These are phyloP conservation scores for Picus viridis DNA, from an alignment of 2,797 vertebrate species.

Conservation along the genomic window DNA sequence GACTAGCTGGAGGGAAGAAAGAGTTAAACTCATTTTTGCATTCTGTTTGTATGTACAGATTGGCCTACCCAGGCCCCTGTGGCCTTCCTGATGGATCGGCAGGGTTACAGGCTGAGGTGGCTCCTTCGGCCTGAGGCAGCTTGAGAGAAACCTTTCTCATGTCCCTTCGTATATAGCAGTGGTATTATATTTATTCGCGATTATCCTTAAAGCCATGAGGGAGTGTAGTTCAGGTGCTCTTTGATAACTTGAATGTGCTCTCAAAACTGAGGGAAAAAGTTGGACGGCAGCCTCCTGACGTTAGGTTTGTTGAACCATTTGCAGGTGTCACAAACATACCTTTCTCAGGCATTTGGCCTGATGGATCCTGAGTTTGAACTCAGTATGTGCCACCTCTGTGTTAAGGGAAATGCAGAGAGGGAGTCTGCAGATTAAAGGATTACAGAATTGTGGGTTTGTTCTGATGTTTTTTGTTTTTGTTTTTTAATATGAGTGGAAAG, in stretches of 20 bases:
- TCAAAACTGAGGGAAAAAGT: neutral
- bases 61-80: neutral
- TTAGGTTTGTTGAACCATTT: neutral
- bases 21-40: neutral
- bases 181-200: neutral
- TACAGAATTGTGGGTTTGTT: neutral
- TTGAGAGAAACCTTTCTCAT: accelerated
- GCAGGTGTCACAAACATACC: no score
- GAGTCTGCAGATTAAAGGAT: neutral
- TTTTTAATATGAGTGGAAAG: neutral
- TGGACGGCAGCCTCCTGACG: neutral
- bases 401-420: neutral
- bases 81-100: neutral
- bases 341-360: accelerated
- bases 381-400: accelerated
- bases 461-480: neutral
- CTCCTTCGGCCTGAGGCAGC: accelerated
- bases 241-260: accelerated
- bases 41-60: accelerated
- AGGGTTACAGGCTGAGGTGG: neutral
- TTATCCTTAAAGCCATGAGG: accelerated
- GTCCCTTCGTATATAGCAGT: accelerated
- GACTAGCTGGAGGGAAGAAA: neutral
- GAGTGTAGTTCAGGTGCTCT: accelerated
- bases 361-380: neutral